Percentiles rank a stretch among this genome's conserved stretches.
These are phyloP conservation scores for Cisticola juncidis DNA, from an alignment of 2,113 vertebrate species.

Conservation along the genomic window DNA sequence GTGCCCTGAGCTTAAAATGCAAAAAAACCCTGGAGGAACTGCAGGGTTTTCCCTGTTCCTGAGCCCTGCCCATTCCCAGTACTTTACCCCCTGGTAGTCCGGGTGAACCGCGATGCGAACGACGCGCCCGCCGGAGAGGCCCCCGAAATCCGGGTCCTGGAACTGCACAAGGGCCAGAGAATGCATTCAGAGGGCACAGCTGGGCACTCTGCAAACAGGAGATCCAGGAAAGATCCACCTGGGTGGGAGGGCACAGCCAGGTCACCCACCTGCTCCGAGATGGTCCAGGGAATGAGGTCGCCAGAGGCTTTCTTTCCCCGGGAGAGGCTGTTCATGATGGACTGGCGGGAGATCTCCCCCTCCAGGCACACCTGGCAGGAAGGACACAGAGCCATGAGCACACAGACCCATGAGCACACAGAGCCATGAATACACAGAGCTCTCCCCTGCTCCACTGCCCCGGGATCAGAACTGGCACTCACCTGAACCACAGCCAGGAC, in stretches of 20 bases:
- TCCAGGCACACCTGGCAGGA: conserved; percentile 89
- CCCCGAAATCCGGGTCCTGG: conserved; percentile 92
- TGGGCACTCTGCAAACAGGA: background rate
- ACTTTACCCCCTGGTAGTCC: conserved; percentile 94
- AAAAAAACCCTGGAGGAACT: background rate
- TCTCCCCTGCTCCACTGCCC: background rate
- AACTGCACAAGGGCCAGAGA: conserved; percentile 76
- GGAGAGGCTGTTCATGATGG: conserved; percentile 92
- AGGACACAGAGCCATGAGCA: background rate
- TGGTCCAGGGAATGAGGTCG: conserved; percentile 96
- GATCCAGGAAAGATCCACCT: background rate
- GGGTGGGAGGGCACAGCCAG: background rate
- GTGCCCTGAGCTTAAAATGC: background rate
- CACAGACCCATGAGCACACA: background rate
- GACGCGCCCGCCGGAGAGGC: conserved; percentile 90
- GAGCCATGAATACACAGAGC: background rate
- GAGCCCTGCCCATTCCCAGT: background rate
- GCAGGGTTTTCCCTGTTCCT: background rate
- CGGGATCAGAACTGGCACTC: background rate
- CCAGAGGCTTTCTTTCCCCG: conserved; percentile 95
- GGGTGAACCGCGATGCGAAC: conserved; percentile 96
- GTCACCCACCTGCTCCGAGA: conserved; percentile 90
- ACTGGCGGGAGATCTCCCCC: conserved; percentile 94
- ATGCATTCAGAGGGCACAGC: background rate
- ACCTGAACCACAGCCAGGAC: conserved; percentile 97